Conservation (phyloP, 2,797 vertebrate species). For the Sphaeramia orbicularis region DNA sequence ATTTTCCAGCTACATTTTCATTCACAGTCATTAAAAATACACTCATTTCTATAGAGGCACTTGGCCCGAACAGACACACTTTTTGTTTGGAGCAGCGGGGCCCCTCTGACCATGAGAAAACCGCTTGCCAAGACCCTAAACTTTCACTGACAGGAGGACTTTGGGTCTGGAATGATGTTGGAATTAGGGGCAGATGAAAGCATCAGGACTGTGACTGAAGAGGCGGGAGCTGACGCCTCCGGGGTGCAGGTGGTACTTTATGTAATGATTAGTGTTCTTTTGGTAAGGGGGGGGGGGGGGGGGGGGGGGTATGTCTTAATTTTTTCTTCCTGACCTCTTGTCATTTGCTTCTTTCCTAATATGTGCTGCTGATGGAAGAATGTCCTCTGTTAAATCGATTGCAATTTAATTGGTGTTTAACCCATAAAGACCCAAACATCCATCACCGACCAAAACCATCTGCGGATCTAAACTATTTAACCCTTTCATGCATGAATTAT, state of each 20-base stretch:
- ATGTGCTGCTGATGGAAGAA: conserved; percentile 2
- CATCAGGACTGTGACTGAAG: conserved; percentile 11
- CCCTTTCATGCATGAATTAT: no score
- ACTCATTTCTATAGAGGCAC: conserved; percentile 21
- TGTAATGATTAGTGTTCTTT: background rate
- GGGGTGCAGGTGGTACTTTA: conserved; percentile 41
- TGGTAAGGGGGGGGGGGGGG: background rate
- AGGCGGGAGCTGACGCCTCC: conserved; percentile 17
- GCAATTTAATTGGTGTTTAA: background rate
- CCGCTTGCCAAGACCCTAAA: conserved; percentile 35
- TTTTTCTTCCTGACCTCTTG: conserved; percentile 3
- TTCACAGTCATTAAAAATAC: conserved; percentile 33
- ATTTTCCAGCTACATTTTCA: conserved; percentile 29
- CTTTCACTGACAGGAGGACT: conserved; percentile 46
- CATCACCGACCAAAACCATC: no score
- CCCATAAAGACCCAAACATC: no score
- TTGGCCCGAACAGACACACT: conserved; percentile 40
- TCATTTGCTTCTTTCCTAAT: background rate
- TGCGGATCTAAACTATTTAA: no score
- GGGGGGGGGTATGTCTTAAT: conserved; percentile 1
- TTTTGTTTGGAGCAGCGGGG: conserved; percentile 57
- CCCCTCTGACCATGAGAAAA: conserved; percentile 36
- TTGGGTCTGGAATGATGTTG: conserved; percentile 17
- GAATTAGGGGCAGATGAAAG: conserved; percentile 54
- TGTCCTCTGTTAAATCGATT: background rate